phyloP scores from a whole-genome alignment of 2,888 invertebrate species.

The Pyralis farinalis region DNA sequence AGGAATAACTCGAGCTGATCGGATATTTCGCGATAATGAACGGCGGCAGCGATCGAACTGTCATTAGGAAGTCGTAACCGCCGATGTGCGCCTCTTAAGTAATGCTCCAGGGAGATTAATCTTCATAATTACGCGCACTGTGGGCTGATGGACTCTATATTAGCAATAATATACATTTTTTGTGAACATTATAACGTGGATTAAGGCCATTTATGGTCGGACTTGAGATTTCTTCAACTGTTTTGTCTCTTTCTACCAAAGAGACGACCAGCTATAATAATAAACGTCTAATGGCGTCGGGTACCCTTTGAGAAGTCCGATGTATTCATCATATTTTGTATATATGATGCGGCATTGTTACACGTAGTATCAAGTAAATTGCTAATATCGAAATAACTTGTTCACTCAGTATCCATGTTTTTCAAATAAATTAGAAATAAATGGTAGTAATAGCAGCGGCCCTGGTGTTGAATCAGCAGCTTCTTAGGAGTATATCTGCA shows the following conservation, averaged over 20 bases:
- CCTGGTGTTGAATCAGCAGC: too few species aligned
- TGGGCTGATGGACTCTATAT: slow-evolving; percentile 38
- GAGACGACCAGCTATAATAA: slow-evolving; percentile 13
- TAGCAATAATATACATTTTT: slow-evolving; percentile 39
- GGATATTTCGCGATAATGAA: slow-evolving; percentile 77
- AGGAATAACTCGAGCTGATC: slow-evolving; percentile 75
- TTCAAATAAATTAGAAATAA: too few species aligned
- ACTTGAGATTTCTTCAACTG: slow-evolving; percentile 14
- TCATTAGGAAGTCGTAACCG: slow-evolving; percentile 79
- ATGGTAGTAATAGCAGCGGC: too few species aligned
- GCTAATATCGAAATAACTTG: too few species aligned
- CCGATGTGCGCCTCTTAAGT: slow-evolving; percentile 66
- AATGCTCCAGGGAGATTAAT: slow-evolving; percentile 66
- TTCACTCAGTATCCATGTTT: too few species aligned
- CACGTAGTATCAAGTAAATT: too few species aligned
- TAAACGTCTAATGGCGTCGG: slow-evolving; percentile 8
- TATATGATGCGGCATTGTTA: too few species aligned
- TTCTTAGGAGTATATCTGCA: too few species aligned
- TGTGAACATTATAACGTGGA: slow-evolving; percentile 20
- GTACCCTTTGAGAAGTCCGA: slow-evolving; percentile 1
- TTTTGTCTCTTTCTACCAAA: slow-evolving; percentile 10
- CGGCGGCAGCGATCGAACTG: slow-evolving; percentile 72
- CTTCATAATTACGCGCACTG: slow-evolving; percentile 60
- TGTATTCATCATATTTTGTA: too few species aligned
- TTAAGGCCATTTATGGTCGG: slow-evolving; percentile 16